Percentiles rank a stretch among this genome's conserved stretches.
These are phyloP conservation scores for Polyergus mexicanus DNA, from an alignment of 1,140 invertebrate species.

Conservation along the genomic window DNA sequence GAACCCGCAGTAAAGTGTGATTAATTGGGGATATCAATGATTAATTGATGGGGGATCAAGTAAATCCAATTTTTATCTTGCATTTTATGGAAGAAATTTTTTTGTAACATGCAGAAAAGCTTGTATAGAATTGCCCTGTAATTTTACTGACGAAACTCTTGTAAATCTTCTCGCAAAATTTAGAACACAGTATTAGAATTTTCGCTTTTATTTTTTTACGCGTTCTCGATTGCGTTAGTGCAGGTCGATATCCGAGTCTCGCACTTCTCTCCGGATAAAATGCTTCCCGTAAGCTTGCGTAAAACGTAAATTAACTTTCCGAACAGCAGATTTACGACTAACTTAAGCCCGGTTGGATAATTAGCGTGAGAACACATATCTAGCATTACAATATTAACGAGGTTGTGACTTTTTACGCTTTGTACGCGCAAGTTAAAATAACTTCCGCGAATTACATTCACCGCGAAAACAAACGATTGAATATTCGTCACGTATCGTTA, in stretches of 20 bases:
- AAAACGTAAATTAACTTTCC: conserved; percentile 46
- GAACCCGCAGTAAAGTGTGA: not conserved
- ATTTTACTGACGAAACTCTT: not conserved
- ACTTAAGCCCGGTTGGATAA: conserved; percentile 55
- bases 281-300: not conserved
- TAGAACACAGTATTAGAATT: not conserved
- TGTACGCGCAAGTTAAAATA: not conserved
- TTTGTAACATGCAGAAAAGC: not conserved
- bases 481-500: conserved; percentile 5
- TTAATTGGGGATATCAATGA: not conserved
- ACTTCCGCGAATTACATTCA: conserved; percentile 29
- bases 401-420: not conserved
- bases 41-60: too few relatives aligned
- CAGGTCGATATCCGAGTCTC: conserved; percentile 40
- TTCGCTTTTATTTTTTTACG: not conserved
- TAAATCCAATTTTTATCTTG: not conserved
- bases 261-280: not conserved
- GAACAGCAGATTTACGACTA: conserved; percentile 62
- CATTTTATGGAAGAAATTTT: not conserved
- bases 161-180: not conserved
- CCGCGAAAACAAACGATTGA: not conserved
- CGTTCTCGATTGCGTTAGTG: conserved; percentile 9
- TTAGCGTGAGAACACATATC: conserved; percentile 38
- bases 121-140: not conserved
- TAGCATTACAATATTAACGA: conserved; percentile 34